Base-by-base conservation (phyloP, 2,888 invertebrate species). In the Melinaea marsaeus region DNA sequence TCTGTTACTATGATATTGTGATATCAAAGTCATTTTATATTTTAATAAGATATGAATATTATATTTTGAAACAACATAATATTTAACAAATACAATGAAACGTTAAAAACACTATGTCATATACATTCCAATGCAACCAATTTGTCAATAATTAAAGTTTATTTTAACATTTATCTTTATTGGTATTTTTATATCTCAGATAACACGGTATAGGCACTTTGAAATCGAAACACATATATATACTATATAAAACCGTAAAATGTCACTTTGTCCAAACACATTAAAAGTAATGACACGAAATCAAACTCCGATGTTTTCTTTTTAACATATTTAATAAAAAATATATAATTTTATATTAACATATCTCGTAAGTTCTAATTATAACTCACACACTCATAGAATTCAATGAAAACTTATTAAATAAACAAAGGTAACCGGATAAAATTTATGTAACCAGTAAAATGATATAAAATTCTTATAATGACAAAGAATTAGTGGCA, bases 381-480 rank as follows among this genome's bases (percentile, higher is more conserved):
- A 9, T 42, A 42, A 42, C 7, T 9, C 9, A 33, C 3, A 34
- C 33, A 55, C 33, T 55, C 9, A 13, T 33, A 33, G 33, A 4
- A 55, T 55, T 55, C 33, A 22, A 55, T 37, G 35, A 55, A 34
- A 55, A 35, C 34, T 7, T 48, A 13, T 55, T 57, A 61, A 67
- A 88, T 87, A 85, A 89, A 88, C 87, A 88, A 85, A 85, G 76
- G 84, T 84, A 86, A 86, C 79, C 73, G 78, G 77, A 64, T 74
- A 76, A 85, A 85, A 87, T 88, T 89, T 88, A 88, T 78, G 85
- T 82, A 84, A 78, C 78, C 79, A 71, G 73, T 74, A 75, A 75
- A 76, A 74, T 74, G n/a, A 75, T 79, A 80, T 80, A 85, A 81
- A 81, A 79, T 73, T 77, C 79, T 79, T 82, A 83, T 85, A 86